These are phyloP conservation scores for Pelochelys cantorii DNA, from an alignment of 2,797 vertebrate genomes.

Conservation along the genomic window DNA sequence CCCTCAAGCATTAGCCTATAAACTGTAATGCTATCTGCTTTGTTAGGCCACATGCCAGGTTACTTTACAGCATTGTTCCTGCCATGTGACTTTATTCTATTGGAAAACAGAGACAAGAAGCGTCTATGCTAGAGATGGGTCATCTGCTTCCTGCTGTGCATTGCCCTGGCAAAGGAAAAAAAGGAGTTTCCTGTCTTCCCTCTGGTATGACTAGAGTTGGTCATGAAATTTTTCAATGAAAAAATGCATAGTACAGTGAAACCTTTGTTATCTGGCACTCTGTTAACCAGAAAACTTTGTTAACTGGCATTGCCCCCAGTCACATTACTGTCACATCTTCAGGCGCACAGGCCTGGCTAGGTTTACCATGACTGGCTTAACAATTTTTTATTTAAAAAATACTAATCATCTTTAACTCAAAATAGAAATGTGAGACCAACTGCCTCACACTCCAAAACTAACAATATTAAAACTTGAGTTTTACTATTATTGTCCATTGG, in stretches of 20 bases:
- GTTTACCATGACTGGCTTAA: too few relatives aligned
- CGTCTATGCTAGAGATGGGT: not conserved
- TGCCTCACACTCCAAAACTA: too few relatives aligned
- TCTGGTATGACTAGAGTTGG: not conserved
- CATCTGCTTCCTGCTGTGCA: not conserved
- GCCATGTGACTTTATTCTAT: fast-evolving
- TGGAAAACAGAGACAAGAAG: not conserved
- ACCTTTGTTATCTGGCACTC: too few relatives aligned
- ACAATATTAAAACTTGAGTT: too few relatives aligned
- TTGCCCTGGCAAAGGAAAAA: not conserved
- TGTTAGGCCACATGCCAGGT: conserved; percentile 57
- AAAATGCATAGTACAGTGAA: not conserved
- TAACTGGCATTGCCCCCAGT: too few relatives aligned
- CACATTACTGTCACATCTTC: too few relatives aligned
- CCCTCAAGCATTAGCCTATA: conserved; percentile 58
- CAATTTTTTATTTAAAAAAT: too few relatives aligned
- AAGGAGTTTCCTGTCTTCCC: not conserved
- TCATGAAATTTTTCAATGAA: not conserved
- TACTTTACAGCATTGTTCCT: conserved; percentile 48
- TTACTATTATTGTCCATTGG: too few relatives aligned
- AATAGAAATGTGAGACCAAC: too few relatives aligned
- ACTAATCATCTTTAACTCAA: too few relatives aligned
- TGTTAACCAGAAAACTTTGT: too few relatives aligned
- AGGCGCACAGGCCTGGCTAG: too few relatives aligned
- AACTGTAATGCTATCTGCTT: conserved; percentile 74